phyloP scores from a whole-genome alignment of 2,797 vertebrate species.

The Lerista edwardsae region DNA sequence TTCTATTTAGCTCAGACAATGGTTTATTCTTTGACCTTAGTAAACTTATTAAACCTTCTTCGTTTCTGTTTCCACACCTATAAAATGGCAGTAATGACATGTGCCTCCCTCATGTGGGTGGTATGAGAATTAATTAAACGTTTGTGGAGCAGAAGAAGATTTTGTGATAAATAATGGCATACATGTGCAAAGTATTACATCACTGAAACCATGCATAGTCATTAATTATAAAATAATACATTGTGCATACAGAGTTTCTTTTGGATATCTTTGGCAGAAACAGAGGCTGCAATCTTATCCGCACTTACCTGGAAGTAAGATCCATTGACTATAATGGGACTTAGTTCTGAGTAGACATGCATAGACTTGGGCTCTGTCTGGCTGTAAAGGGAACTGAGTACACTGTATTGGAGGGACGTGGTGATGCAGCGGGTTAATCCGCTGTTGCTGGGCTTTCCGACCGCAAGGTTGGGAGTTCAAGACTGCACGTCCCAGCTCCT shows the following conservation, averaged over 20 bases:
- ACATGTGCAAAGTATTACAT: not conserved
- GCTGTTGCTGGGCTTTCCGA: no score
- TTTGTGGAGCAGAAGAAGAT: slow-evolving; percentile 5
- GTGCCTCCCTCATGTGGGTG: not conserved
- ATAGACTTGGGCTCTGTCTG: no score
- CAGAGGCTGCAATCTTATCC: no score
- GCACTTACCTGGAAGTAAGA: no score
- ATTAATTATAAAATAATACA: not conserved
- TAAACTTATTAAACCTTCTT: not conserved
- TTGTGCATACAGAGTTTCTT: not conserved
- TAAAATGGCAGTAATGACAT: not conserved
- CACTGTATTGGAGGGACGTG: no score
- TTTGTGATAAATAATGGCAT: not conserved
- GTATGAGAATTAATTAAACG: slow-evolving; percentile 7
- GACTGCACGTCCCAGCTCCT: no score
- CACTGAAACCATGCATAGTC: not conserved
- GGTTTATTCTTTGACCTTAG: not conserved
- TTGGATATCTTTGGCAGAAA: not conserved
- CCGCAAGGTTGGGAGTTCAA: no score
- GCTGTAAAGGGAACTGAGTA: not conserved
- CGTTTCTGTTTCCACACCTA: not conserved
- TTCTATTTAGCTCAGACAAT: not conserved
- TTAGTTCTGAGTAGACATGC: no score
- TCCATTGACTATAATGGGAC: no score
- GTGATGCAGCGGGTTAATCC: no score